These are phyloP conservation scores for Poecilia gillii DNA, from an alignment of 2,797 vertebrate genomes.

Conservation along the genomic window DNA sequence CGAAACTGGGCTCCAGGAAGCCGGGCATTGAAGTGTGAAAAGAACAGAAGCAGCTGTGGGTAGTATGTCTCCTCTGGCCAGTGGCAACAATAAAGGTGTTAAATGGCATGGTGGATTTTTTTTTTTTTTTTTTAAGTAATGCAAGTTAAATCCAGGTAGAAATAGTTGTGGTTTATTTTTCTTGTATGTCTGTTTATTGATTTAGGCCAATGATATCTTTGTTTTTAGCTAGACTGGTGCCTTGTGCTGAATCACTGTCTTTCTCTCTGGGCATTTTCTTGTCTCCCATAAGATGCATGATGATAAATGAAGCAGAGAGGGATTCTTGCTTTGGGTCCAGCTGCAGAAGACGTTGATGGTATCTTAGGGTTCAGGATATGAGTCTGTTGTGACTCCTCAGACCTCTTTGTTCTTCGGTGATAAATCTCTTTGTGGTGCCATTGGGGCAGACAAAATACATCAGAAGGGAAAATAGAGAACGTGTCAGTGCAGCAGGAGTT, in stretches of 20 bases:
- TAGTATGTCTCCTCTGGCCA: slow-evolving; percentile 74
- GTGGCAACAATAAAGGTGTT: slow-evolving; percentile 58
- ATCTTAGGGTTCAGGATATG: slow-evolving; percentile 53
- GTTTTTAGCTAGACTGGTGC: neutral
- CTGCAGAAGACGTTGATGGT: slow-evolving; percentile 52
- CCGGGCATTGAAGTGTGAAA: slow-evolving; percentile 71
- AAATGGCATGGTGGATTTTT: slow-evolving; percentile 14
- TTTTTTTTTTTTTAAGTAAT: slow-evolving; percentile 26
- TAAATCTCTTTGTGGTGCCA: slow-evolving; percentile 61
- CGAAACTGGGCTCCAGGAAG: slow-evolving; percentile 70
- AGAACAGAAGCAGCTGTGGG: slow-evolving; percentile 74
- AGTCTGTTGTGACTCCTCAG: slow-evolving; percentile 50
- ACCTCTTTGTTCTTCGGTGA: slow-evolving; percentile 70
- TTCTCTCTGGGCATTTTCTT: slow-evolving; percentile 4
- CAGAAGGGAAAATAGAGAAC: slow-evolving; percentile 23
- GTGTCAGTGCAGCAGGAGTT: slow-evolving; percentile 10
- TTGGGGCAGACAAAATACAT: slow-evolving; percentile 80
- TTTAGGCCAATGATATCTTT: slow-evolving; percentile 11
- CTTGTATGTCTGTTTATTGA: slow-evolving; percentile 1
- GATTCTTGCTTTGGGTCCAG: slow-evolving; percentile 18
- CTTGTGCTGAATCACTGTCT: slow-evolving; percentile 1
- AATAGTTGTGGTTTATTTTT: neutral
- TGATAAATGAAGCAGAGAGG: slow-evolving; percentile 11
- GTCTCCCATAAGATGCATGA: slow-evolving; percentile 6
- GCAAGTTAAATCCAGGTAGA: slow-evolving; percentile 18